Base-by-base conservation (phyloP, 2,797 vertebrate species). In the Petrocephalus sullivani region DNA sequence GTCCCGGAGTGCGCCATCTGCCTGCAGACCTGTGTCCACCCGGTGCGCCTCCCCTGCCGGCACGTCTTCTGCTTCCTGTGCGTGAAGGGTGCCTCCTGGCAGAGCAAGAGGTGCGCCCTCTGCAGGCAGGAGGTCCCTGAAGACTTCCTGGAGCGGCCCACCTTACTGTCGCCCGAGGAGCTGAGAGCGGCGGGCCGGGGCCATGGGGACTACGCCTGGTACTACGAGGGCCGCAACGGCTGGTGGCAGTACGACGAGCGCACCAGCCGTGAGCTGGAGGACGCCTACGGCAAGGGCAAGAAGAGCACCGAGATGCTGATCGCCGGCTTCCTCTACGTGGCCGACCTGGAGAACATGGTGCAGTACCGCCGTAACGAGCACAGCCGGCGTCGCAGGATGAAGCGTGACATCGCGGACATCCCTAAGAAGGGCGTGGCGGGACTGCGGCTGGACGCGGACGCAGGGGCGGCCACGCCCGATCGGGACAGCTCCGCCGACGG, bases 231-330 rank as follows among this genome's bases (percentile, higher is more conserved):
- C 53, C 96, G 97, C 91, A 99, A 99, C 23, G 98, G 98, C 88
- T 99, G 98, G 98, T 99, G 98, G 98, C 98, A 99, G 92, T 99
- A 99, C 21, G 98, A 99, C 57, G 98, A 99, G 92, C 96, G 98
- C 88, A 98, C 98, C 89, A 99, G 95, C 93, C 95, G 96, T 46
- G 98, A 99, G 94, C 95, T 99, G 91, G 98, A 99, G 94, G 98
- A 99, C 88, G 98, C 98, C 46, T 98, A 97, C 87, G 92, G 95
- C 89, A 98, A 98, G 93, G 98, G 97, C 91, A 98, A 96, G 94
- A 98, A 98, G 94, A 98, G 96, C 92, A 97, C 97, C 0, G 98
- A 99, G 95, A 99, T 99, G 98, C 95, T 99, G 78, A 99, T 99
- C 8, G 98, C 98, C 0, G 98, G 98, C 0, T 99, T 98, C 94